Evolutionary conservation across 2,888 invertebrate genomes (phyloP).

Genomic region (Parelbella ahira): DNA sequence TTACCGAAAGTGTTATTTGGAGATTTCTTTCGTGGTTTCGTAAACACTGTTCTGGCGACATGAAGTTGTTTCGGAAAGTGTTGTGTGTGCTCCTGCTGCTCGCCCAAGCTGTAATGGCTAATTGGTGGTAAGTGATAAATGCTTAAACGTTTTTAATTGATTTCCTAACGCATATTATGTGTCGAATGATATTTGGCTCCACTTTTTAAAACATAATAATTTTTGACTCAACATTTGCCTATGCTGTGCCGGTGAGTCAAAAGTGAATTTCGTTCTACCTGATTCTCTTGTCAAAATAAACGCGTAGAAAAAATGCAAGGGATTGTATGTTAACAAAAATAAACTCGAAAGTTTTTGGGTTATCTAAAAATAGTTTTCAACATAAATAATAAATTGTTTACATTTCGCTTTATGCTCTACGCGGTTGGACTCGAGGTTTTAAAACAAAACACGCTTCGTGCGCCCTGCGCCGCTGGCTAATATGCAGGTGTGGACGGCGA

Average conservation of each 20-base stretch:
- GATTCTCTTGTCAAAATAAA: constrained; percentile 21
- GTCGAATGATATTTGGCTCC: constrained; percentile 17
- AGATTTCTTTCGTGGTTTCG: constrained; percentile 35
- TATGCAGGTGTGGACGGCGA: constrained; percentile 8
- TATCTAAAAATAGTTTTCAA: constrained; percentile 37
- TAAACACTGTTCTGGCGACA: constrained; percentile 41
- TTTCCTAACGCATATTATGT: constrained; percentile 11
- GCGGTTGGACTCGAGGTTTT: constrained; percentile 38
- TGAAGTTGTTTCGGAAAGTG: constrained; percentile 71
- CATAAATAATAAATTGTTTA: constrained; percentile 43
- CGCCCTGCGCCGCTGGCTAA: constrained; percentile 26
- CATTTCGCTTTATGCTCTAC: constrained; percentile 29
- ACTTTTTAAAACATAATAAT: constrained; percentile 8
- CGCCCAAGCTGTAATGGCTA: constrained; percentile 59
- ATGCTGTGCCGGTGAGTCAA: not conserved
- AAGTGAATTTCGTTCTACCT: constrained; percentile 11
- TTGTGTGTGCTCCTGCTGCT: constrained; percentile 56
- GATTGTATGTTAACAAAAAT: constrained; percentile 30
- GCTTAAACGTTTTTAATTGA: constrained; percentile 23
- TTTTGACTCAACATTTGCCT: constrained; percentile 4
- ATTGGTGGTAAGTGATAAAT: constrained; percentile 68
- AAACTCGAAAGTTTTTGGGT: constrained; percentile 33
- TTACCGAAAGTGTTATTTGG: constrained; percentile 35
- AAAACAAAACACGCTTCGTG: constrained; percentile 34
- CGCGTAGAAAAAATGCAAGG: constrained; percentile 30